phyloP scores from a whole-genome alignment of 2,888 invertebrate genomes.

The Aphodius granarius region DNA sequence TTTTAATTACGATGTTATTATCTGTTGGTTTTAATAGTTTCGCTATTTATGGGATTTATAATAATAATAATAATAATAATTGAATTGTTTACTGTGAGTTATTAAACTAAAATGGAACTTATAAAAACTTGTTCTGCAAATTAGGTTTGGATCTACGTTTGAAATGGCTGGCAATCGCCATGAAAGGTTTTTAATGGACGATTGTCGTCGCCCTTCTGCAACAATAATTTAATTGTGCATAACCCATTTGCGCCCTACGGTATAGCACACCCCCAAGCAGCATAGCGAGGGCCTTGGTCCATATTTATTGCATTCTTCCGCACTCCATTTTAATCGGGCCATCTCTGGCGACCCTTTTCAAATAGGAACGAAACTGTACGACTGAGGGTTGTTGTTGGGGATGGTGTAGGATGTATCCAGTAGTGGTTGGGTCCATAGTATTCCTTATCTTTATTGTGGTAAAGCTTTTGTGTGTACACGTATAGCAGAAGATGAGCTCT shows the following conservation, averaged over 20 bases:
- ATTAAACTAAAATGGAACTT: too few species aligned
- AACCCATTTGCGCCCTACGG: conserved; percentile 24
- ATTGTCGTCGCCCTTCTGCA: background rate
- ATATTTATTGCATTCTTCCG: conserved; percentile 14
- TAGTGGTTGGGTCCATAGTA: background rate
- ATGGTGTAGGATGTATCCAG: background rate
- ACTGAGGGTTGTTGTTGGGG: background rate
- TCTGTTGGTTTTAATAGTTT: background rate
- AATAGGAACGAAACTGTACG: background rate
- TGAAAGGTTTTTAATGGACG: background rate
- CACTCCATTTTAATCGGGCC: background rate
- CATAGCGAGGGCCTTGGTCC: background rate
- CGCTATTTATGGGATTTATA: too few species aligned
- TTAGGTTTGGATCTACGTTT: background rate
- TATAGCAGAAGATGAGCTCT: background rate
- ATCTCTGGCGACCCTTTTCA: background rate
- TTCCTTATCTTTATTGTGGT: background rate
- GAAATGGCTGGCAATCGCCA: background rate
- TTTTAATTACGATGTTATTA: background rate
- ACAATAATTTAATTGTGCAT: conserved; percentile 23
- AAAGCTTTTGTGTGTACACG: background rate
- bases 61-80: too few species aligned
- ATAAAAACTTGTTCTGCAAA: background rate
- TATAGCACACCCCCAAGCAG: background rate
- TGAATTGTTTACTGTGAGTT: too few species aligned